Evolutionary conservation across 1,140 invertebrate species (phyloP), one percentile per base, ranked within the genome.

Genomic region (Nilaparvata lugens): DNA sequence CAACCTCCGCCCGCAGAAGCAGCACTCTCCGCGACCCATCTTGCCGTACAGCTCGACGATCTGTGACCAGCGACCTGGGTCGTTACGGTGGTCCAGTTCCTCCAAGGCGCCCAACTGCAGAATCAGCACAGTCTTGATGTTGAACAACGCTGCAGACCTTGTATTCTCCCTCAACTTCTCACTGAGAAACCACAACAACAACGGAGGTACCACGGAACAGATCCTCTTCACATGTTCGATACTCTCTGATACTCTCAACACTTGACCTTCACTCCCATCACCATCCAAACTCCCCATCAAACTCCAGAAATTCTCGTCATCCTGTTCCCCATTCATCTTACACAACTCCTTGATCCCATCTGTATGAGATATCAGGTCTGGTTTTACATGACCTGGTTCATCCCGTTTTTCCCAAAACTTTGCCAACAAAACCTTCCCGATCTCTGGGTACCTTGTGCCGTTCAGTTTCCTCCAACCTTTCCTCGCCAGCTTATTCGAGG

Each of bases 321-420:
- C 21, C 9, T 48, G 45, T 48, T 48, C 45, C 7, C 21, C 21
- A 48, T 11, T 48, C 45, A 48, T 11, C 21, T 18, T 18, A 11
- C 31, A 35, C 9, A 35, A 51, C n/a, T 31, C 35, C 14, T 28
- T 52, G 21, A 52, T 59, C 25, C 24, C 31, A 11, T 23, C 21
- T 13, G 19, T 53, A 18, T 60, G 58, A 18, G 58, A 60, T 2
- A 60, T 23, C 24, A 60, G 19, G 16, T 60, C 58, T 4, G 58
- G 58, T 60, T 60, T 60, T 2, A 60, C 58, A 35, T 35, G 19
- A 5, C 53, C 58, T 2, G 58, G 58, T 53, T 60, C 53, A 7
- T 53, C 58, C 1, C 58, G 28, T 9, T 60, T 60, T 2, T 60
- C 61, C 61, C 54, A 62, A 24, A 58, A 57, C 24, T 31, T 58